Evolutionary conservation across 2,888 invertebrate genomes (phyloP).

Genomic region (Gymnoscelis rufifasciata): DNA sequence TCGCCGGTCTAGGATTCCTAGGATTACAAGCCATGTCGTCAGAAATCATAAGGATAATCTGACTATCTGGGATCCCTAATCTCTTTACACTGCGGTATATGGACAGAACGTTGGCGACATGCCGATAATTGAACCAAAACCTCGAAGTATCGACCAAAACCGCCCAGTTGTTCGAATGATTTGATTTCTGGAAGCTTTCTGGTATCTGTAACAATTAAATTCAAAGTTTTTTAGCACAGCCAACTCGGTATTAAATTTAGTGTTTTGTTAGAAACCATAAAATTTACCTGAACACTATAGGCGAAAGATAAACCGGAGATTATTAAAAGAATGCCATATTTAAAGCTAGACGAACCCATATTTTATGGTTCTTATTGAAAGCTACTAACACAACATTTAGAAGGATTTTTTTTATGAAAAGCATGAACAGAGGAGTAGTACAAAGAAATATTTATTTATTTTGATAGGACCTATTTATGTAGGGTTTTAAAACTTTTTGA

Average conservation of each 20-base stretch:
- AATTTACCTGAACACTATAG: constrained; percentile 12
- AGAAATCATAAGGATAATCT: constrained; percentile 99
- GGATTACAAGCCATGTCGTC: constrained; percentile 99
- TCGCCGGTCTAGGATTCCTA: constrained; percentile 97
- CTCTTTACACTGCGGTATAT: constrained; percentile 98
- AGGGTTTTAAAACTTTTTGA: too few species aligned
- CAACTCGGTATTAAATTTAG: not conserved
- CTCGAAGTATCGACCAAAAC: constrained; percentile 98
- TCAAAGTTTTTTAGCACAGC: not conserved
- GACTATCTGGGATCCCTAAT: constrained; percentile 98
- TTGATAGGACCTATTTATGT: too few species aligned
- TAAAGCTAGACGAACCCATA: constrained; percentile 3
- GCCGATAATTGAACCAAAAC: constrained; percentile 99
- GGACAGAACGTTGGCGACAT: constrained; percentile 98
- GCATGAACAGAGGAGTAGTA: too few species aligned
- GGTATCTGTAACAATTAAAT: constrained; percentile 58
- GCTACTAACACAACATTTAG: not conserved
- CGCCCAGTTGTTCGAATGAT: constrained; percentile 99
- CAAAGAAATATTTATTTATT: too few species aligned
- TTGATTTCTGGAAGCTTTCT: constrained; percentile 79
- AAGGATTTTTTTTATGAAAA: too few species aligned
- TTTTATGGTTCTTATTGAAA: not conserved
- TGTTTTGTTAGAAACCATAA: not conserved
- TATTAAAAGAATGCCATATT: not conserved
- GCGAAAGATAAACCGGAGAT: constrained; percentile 5